Base-by-base conservation (phyloP, 2,888 invertebrate species). In the Epinotia ramella region DNA sequence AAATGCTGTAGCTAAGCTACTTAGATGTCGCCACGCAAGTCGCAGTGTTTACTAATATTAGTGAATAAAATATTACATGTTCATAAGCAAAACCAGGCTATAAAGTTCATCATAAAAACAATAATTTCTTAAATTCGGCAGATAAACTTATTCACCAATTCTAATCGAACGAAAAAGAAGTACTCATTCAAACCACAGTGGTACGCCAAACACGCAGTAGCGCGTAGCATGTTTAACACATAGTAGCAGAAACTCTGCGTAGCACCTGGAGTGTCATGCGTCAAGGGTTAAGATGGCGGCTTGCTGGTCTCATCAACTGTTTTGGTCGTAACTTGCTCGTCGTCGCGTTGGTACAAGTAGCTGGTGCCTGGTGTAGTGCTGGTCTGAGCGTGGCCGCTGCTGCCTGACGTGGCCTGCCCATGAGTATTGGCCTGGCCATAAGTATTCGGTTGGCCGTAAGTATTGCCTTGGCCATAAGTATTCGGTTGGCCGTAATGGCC, bases 331-430 rank as follows among this genome's bases (percentile, higher is more conserved):
- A 93, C 89, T 59, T 89, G 84, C 80, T 92, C 84, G 84, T 95
- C 87, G 83, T 95, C 90, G 57, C 96, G 90, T 74, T 95, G 94
- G 80, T 95, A 95, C 76, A 96, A 87, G 81, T 96, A 96, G 80
- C 94, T 95, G 13, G 95, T 95, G 40, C 91, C 94, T 4, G 89
- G 92, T 0, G 94, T 93, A 0, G 93, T 93, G 77, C 87, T 91
- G 77, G 87, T 89, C 60, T 84, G 84, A 24, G 80, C 77, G 33
- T 80, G 83, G 0, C 72, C 77, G 33, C 77, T 85, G 77, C 81
- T 79, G n/a, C 82, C 82, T 6, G 75, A 12, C 74, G 46, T 72
- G 18, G 73, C 46, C 69, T 80, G 78, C 3, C 80, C 80, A 66
- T 77, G 78, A 4, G 53, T 49, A 16, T 44, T 62, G 40, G 33